Conservation (phyloP, 2,113 vertebrate species). For the Anoura caudifer region DNA sequence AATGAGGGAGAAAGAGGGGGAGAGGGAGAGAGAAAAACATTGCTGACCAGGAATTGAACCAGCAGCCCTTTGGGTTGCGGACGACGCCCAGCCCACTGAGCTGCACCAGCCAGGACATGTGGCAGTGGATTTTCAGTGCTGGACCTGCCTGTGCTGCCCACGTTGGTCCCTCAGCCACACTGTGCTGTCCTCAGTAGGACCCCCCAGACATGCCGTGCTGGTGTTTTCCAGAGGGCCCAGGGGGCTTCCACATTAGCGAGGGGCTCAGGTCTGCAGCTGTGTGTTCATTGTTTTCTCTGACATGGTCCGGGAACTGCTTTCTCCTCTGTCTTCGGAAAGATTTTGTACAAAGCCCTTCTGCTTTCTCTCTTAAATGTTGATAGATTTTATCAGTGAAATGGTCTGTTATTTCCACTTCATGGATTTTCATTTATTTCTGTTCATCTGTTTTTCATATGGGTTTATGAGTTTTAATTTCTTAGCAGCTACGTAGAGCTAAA, state of each 20-base stretch:
- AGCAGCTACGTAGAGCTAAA: background rate
- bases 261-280: background rate
- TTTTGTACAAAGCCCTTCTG: background rate
- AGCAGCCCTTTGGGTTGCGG: no score
- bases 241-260: background rate
- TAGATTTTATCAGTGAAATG: background rate
- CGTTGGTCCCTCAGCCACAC: rapidly evolving
- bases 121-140: background rate
- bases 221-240: no score
- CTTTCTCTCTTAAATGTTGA: background rate
- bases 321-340: background rate
- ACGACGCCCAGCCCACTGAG: no score
- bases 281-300: no score
- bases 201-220: rapidly evolving
- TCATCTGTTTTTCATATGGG: background rate
- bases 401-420: background rate
- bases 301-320: background rate
- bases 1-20: no score
- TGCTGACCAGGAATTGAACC: no score
- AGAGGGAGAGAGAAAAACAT: no score
- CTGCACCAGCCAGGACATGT: no score
- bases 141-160: background rate
- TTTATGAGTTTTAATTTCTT: background rate
- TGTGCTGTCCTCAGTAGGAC: rapidly evolving
- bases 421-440: background rate